Base-by-base conservation (phyloP, 2,113 vertebrate species). In the Phrynosoma blainvillii region DNA sequence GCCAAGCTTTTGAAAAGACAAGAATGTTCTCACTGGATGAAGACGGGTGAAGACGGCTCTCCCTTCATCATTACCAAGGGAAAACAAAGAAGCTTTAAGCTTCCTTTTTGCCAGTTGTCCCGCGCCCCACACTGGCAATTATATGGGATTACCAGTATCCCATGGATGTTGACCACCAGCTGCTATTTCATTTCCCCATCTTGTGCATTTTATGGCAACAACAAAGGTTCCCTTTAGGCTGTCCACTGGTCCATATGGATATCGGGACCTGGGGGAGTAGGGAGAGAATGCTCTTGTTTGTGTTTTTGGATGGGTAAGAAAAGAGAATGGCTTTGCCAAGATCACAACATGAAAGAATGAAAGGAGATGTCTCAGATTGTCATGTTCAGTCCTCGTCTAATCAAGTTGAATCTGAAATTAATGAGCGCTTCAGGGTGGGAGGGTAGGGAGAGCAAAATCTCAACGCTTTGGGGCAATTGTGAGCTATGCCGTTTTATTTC, bases 61-160 rank as follows among this genome's bases (percentile, higher is more conserved):
- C 93, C 91, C 93, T 90, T 91, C 85, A 78, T 91, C 87, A 91
- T 77, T 94, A 92, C 94, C 79, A 84, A 93, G 91, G 89, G 88
- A 92, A 93, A 90, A 95, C 95, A 94, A 95, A 96, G 93, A 90
- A 85, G 92, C 89, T 92, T 93, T 94, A 94, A 89, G 84, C 78
- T 88, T 88, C 91, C 93, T 86, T 65, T 32, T 90, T 88, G 91
- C 90, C 42, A 65, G 83, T 78, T 7, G 27, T 85, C 87, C 76
- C 93, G 1, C 9, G 23, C n/a, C 62, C 93, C 92, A 92, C 81
- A 89, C 74, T 84, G 92, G 89, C 89, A 91, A 95, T 93, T 93
- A 94, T 89, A 90, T 80, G 73, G 95, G 95, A 96, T 96, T 96
- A 95, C 77, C 74, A 80, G 85, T 83, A 88, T 90, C 93, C 92